Evolutionary conservation across 2,888 invertebrate species (phyloP).

Genomic region (Nomada lathburiana): DNA sequence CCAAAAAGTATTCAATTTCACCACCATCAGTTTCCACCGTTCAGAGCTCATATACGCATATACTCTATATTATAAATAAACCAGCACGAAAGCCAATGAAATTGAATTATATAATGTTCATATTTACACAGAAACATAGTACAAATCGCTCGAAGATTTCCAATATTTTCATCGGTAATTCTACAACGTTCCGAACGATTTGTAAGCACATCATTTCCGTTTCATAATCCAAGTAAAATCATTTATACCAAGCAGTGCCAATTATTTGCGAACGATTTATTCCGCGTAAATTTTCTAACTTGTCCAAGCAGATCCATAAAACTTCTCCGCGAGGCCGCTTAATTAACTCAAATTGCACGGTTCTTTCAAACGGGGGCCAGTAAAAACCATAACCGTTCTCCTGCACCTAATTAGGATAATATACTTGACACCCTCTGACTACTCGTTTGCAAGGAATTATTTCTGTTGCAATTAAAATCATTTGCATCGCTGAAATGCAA

Average conservation of each 20-base stretch:
- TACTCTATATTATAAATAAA: not conserved
- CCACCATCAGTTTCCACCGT: too few species aligned
- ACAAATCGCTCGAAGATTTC: not conserved
- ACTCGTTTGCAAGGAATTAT: slow-evolving; percentile 22
- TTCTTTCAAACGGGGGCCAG: not conserved
- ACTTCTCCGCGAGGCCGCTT: not conserved
- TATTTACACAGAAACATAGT: not conserved
- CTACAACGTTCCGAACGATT: not conserved
- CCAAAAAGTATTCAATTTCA: too few species aligned
- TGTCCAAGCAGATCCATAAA: not conserved
- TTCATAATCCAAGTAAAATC: too few species aligned
- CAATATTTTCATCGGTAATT: not conserved
- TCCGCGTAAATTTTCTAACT: not conserved
- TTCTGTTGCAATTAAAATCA: slow-evolving; percentile 66
- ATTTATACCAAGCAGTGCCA: too few species aligned
- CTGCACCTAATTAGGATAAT: slow-evolving; percentile 26
- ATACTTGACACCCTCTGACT: slow-evolving; percentile 23
- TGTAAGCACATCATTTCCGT: too few species aligned
- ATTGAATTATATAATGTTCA: not conserved
- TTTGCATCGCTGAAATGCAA: slow-evolving; percentile 40
- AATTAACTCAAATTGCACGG: not conserved
- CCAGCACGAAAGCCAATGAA: not conserved
- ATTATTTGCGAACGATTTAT: too few species aligned
- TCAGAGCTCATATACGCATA: not conserved
- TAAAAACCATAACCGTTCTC: not conserved